Evolutionary conservation across 2,888 invertebrate species (phyloP).

Genomic region (Limnephilus auricula): DNA sequence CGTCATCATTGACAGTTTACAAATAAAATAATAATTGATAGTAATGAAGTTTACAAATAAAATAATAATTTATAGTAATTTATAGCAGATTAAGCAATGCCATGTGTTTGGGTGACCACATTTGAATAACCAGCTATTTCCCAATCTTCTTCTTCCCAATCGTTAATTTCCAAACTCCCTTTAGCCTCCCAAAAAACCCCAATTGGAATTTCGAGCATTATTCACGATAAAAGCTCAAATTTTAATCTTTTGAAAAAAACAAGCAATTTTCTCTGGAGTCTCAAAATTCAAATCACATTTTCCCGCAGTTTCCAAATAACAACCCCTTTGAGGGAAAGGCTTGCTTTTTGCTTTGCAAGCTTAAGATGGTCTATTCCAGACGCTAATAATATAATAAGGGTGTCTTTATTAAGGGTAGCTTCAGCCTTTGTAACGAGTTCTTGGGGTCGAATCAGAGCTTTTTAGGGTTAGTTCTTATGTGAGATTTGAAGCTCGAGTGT

Average conservation of each 20-base stretch:
- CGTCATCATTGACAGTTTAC: too few species aligned
- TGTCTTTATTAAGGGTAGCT: constrained; percentile 41
- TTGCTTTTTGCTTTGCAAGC: constrained; percentile 52
- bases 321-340: constrained; percentile 3
- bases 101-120: too few species aligned
- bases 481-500: constrained; percentile 47
- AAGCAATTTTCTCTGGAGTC: background rate
- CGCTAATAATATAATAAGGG: constrained; percentile 45
- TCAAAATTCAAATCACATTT: background rate
- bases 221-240: too few species aligned
- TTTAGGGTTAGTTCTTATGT: constrained; percentile 50
- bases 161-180: too few species aligned
- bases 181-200: too few species aligned
- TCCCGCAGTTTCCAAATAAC: background rate
- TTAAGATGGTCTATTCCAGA: constrained; percentile 47
- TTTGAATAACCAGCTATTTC: too few species aligned
- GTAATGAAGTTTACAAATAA: too few species aligned
- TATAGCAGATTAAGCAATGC: too few species aligned
- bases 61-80: too few species aligned
- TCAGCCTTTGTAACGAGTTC: constrained; percentile 46
- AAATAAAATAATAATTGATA: too few species aligned
- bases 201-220: too few species aligned
- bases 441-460: constrained; percentile 50
- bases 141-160: too few species aligned
- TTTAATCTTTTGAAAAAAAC: background rate